These are phyloP conservation scores for Centrocercus urophasianus DNA, from an alignment of 2,113 vertebrate genomes.

Conservation along the genomic window DNA sequence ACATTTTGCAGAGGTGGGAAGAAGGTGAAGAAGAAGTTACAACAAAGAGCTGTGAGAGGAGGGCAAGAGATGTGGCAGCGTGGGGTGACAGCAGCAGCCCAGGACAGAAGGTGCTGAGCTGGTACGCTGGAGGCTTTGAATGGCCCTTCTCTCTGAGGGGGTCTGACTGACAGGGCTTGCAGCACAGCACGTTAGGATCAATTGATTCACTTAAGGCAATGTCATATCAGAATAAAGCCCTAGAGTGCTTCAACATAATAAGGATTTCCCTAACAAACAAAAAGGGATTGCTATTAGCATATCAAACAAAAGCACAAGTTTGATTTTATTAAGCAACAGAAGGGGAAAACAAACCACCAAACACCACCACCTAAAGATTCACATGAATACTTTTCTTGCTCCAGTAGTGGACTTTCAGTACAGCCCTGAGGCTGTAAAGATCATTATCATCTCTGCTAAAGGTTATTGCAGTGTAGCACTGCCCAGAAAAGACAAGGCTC, in stretches of 20 bases:
- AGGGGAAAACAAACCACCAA: neutral
- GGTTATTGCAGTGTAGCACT: neutral
- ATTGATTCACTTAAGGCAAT: fast-evolving
- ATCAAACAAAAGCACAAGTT: neutral
- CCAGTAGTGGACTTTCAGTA: neutral
- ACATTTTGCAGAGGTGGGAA: neutral
- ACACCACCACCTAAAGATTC: neutral
- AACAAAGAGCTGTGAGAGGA: fast-evolving
- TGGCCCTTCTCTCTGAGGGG: fast-evolving
- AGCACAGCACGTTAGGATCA: neutral
- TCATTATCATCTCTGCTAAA: neutral
- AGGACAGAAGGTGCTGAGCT: neutral
- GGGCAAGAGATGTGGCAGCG: neutral
- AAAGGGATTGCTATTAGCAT: neutral
- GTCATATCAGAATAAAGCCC: neutral
- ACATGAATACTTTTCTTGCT: neutral
- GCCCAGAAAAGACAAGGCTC: neutral
- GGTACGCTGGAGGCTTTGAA: neutral
- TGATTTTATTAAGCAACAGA: neutral
- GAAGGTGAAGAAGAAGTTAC: neutral
- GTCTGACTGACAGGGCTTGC: neutral
- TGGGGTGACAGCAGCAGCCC: neutral
- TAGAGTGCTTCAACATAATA: neutral
- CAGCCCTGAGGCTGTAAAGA: neutral
- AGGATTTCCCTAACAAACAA: neutral